These are phyloP conservation scores for Papilio xuthus DNA, from an alignment of 1,140 invertebrate species.

Conservation along the genomic window DNA sequence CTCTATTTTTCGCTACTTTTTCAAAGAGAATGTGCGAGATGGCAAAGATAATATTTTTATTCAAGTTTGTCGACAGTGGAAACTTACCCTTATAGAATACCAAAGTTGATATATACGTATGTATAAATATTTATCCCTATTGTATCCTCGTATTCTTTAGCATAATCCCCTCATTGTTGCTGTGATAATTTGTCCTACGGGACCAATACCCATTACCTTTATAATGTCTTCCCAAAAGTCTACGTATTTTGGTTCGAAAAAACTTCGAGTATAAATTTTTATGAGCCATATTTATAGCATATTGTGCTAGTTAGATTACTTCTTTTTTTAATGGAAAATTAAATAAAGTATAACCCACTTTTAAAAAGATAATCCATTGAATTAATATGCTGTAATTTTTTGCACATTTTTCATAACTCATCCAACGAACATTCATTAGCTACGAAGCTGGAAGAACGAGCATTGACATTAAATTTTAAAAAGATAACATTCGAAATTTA, in stretches of 20 bases:
- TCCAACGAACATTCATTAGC: neutral
- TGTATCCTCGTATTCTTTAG: neutral
- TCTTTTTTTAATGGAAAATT: no score
- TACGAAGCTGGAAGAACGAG: neutral
- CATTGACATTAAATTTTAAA: neutral
- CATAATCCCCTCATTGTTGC: neutral
- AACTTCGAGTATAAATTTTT: slow-evolving; percentile 1
- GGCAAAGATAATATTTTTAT: no score
- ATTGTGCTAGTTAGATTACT: no score
- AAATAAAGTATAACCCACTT: no score
- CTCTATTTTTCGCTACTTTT: no score
- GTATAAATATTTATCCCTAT: neutral
- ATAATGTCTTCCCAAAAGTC: neutral
- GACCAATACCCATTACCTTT: neutral
- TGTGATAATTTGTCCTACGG: neutral
- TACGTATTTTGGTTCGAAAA: neutral
- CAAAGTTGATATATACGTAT: no score
- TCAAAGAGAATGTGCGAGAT: no score
- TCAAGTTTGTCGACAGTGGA: no score
- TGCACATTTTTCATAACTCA: neutral
- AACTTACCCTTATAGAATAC: neutral
- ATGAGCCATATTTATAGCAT: neutral
- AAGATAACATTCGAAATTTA: slow-evolving; percentile 4
- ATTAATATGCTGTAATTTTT: neutral
- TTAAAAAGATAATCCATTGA: neutral